Evolutionary conservation across 2,797 vertebrate species (phyloP), one percentile per base, ranked within the genome.

Genomic region (Sandelia bainsii): DNA sequence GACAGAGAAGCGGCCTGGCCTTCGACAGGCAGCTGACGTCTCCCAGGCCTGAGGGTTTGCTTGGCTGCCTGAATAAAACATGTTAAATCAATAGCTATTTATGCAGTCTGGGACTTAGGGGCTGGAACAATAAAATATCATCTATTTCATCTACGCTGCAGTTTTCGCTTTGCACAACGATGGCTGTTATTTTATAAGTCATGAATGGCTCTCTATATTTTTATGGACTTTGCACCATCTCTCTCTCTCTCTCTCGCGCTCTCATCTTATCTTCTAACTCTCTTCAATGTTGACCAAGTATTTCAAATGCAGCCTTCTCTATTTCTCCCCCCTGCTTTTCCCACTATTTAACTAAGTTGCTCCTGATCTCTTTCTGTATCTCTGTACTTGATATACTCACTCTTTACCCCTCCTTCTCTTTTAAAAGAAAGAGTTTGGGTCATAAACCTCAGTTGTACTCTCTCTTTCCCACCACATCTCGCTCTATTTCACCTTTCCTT

Each of bases 81-180:
- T 92, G 85, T 91, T 92, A 92, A 95, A 96, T 96, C 95, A 94
- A 95, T 94, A 91, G 91, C 93, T 94, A 93, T 95, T 95, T 95
- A 96, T 95, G 94, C 87, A 93, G 57, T 48, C 85, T 83, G 82
- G 85, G 80, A 86, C 79, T 81, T 16, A 27, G 82, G 71, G 82
- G 72, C 82, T 81, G 70, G 80, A 83, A 91, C 87, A 87, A 89
- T 90, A 90, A 92, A 92, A 91, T 83, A 89, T 86, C 70, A 86
- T 89, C 84, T 80, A 80, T 92, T 87, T 90, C 85, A 91, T 91
- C 84, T 77, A 86, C 80, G 73, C 71, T 87, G 89, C 87, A 82
- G 80, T 88, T 90, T 89, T 77, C 72, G 56, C 29, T 87, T 82
- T 80, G 80, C 85, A 88, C 81, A 75, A 87, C 70, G 77, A 88